A percentile compares a stretch with the other conserved stretches of the same genome.
Conservation (phyloP, 2,113 vertebrate genomes). For the Odocoileus virginianus region DNA sequence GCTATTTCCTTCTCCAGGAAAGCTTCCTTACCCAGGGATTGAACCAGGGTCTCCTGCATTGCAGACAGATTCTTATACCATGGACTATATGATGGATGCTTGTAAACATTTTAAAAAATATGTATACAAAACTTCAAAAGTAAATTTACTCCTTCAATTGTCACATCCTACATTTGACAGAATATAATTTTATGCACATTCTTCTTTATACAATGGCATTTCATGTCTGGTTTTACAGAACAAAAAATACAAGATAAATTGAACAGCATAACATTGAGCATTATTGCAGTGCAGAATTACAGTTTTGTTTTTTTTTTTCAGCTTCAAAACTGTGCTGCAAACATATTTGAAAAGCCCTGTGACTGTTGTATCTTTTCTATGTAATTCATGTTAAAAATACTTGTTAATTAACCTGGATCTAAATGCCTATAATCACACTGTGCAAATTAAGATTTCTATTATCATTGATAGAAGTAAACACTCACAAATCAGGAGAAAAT, state of each 20-base stretch:
- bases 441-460: slow-evolving; percentile 30
- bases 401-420: slow-evolving; percentile 5
- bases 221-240: background rate
- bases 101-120: background rate
- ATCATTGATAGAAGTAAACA: slow-evolving; percentile 13
- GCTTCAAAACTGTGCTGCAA: background rate
- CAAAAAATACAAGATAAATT: background rate
- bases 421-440: background rate
- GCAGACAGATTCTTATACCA: background rate
- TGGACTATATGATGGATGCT: background rate
- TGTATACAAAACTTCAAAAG: background rate
- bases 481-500: background rate
- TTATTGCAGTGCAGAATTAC: background rate
- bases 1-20: background rate
- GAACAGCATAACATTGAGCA: background rate
- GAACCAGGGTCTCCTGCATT: background rate
- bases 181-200: background rate
- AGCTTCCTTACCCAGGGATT: background rate
- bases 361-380: background rate
- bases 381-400: background rate
- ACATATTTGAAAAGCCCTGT: background rate
- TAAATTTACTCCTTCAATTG: background rate
- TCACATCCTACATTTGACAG: background rate
- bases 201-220: background rate
- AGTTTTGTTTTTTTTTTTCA: background rate